phyloP scores from a whole-genome alignment of 2,797 vertebrate genomes.

The Catostomus latipinnis region DNA sequence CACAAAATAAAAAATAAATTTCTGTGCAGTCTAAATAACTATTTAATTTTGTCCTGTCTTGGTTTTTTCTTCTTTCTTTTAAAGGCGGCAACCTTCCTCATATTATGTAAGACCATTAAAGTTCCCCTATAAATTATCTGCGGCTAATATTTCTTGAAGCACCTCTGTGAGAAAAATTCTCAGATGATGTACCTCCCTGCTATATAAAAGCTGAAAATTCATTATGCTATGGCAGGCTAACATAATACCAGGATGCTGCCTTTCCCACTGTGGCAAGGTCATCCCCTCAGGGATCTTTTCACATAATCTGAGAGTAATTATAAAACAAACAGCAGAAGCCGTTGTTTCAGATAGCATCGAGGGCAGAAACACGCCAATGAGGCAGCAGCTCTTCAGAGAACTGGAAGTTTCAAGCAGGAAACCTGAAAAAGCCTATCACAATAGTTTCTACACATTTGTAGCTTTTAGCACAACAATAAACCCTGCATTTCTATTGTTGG shows the following conservation, averaged over 20 bases:
- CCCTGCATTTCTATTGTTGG: conserved; percentile 44
- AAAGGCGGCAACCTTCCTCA: conserved; percentile 64
- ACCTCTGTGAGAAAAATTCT: conserved; percentile 59
- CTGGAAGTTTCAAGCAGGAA: conserved; percentile 50
- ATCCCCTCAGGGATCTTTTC: conserved; percentile 61
- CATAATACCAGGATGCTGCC: conserved; percentile 67
- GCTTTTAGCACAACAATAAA: conserved; percentile 50
- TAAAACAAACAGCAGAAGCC: conserved; percentile 61
- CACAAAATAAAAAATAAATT: conserved; percentile 50
- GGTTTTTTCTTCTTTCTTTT: conserved; percentile 44
- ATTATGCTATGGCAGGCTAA: conserved; percentile 51
- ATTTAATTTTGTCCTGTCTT: conserved; percentile 47
- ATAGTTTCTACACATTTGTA: conserved; percentile 47
- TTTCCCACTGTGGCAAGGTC: conserved; percentile 57
- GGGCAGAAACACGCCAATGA: conserved; percentile 22
- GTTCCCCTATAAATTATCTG: conserved; percentile 52
- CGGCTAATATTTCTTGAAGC: conserved; percentile 40
- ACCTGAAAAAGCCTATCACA: conserved; percentile 45
- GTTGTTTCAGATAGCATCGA: conserved; percentile 56
- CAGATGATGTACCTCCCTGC: conserved; percentile 41
- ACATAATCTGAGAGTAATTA: conserved; percentile 59
- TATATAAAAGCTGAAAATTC: conserved; percentile 57
- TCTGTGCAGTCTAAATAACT: conserved; percentile 55
- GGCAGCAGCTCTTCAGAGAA: conserved; percentile 45
- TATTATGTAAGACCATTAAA: conserved; percentile 60